Base-by-base conservation (phyloP, 2,113 vertebrate genomes). In the Trogon surrucura region DNA sequence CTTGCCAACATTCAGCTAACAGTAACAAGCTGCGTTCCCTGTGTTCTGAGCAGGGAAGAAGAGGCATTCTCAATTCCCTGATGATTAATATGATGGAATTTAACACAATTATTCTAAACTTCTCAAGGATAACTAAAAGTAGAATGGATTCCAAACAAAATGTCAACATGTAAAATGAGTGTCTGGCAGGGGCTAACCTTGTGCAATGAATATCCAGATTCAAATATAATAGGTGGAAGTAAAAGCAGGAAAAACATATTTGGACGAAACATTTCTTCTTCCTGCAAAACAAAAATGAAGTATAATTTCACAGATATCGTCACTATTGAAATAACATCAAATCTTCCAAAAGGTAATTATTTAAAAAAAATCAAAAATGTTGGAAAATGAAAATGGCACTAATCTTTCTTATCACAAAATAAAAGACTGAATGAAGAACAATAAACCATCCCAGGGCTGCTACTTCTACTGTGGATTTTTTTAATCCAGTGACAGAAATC, bases 161-260 rank as follows among this genome's bases (percentile, higher is more conserved):
- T 17, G 32, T 12, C 58, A 62, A 32, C 38, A 53, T 30, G 8
- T 20, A 70, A 80, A 87, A 45, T 8, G 30, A 78, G 30, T 2
- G 22, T 29, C 16, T 45, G 60, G 22, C 61, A n/a, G 23, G 23
- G 36, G n/a, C 97, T 97, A 93, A 99, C 99, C 98, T 99, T 99
- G 88, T 99, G 99, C 69, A 99, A 96, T 10, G 99, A 99, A 95
- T 99, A 99, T 85, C 99, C 99, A 6, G 99, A 99, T 93, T 99
- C 99, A 98, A 99, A 99, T 97, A 99, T 99, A 89, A 99, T 99
- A 30, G 99, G 99, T 8, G 99, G 99, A 79, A 99, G 98, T 74
- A 99, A 98, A 91, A 99, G 98, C 64, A 99, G 98, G 97, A 99
- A 99, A 98, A 99, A 99, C 99, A 99, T 99, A 97, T 99, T 99